These are phyloP conservation scores for Fistularia tabacaria DNA, from an alignment of 2,797 vertebrate genomes.

Conservation along the genomic window DNA sequence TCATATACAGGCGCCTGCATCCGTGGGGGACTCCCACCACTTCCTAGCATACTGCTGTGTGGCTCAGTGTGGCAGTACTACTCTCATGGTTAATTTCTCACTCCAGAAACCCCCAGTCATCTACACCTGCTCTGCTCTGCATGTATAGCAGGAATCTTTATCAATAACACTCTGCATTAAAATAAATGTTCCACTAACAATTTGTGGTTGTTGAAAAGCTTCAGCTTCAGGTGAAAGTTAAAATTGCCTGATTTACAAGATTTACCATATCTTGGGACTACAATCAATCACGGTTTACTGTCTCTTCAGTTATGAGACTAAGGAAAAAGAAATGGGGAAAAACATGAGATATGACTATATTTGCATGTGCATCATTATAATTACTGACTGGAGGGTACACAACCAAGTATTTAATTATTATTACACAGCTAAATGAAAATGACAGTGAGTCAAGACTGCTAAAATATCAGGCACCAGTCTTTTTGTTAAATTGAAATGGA, in stretches of 20 bases:
- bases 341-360: background rate
- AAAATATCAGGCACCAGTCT: too few species aligned
- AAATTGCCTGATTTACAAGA: slow-evolving; percentile 1
- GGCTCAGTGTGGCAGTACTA: slow-evolving; percentile 13
- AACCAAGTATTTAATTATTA: slow-evolving; percentile 5
- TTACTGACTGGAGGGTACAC: slow-evolving; percentile 1
- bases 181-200: slow-evolving; percentile 10
- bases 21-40: too few species aligned
- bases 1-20: too few species aligned
- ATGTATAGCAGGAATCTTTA: slow-evolving; percentile 18
- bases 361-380: background rate
- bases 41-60: too few species aligned
- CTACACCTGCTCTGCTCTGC: too few species aligned
- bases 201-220: slow-evolving; percentile 1
- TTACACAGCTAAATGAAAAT: background rate
- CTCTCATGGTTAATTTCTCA: slow-evolving; percentile 14
- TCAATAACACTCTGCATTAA: slow-evolving; percentile 5
- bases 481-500: too few species aligned
- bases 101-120: slow-evolving; percentile 26
- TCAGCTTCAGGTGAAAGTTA: background rate
- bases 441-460: too few species aligned
- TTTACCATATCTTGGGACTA: background rate
- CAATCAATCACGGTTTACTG: slow-evolving; percentile 8
- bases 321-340: background rate
- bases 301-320: background rate